These are phyloP conservation scores for Diarsia brunnea DNA, from an alignment of 2,888 invertebrate species.

Conservation along the genomic window DNA sequence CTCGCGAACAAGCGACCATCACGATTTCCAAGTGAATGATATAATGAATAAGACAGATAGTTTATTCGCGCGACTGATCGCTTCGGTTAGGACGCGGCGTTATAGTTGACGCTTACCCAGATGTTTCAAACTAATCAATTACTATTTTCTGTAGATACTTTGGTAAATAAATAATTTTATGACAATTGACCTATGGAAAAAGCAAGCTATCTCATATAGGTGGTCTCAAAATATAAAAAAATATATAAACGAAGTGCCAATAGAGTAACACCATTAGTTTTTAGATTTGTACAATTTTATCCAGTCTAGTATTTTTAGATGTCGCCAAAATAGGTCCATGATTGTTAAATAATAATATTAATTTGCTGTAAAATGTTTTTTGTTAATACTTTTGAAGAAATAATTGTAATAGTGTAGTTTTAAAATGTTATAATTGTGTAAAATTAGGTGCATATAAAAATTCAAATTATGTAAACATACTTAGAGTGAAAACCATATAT, in stretches of 20 bases:
- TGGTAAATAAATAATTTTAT: slow-evolving; percentile 24
- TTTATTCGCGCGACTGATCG: not conserved
- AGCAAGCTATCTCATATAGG: slow-evolving; percentile 10
- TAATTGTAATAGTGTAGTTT: slow-evolving; percentile 21
- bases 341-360: slow-evolving; percentile 22
- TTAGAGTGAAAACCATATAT: slow-evolving; percentile 14
- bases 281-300: slow-evolving; percentile 52
- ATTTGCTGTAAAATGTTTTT: slow-evolving; percentile 29
- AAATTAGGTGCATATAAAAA: slow-evolving; percentile 41
- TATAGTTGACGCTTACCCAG: not conserved
- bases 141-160: not conserved
- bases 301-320: slow-evolving; percentile 39
- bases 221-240: slow-evolving; percentile 41
- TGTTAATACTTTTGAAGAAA: slow-evolving; percentile 10
- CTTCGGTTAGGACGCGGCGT: not conserved
- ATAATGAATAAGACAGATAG: not conserved
- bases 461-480: slow-evolving; percentile 36
- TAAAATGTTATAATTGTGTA: slow-evolving; percentile 30
- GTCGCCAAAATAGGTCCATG: slow-evolving; percentile 53
- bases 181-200: slow-evolving; percentile 5
- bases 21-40: not conserved
- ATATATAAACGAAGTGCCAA: slow-evolving; percentile 82
- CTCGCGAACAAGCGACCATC: not conserved
- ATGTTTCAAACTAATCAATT: not conserved
- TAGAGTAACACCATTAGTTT: slow-evolving; percentile 80